These are phyloP conservation scores for Mongoloraphidia duomilia DNA, from an alignment of 2,888 invertebrate genomes.

Conservation along the genomic window DNA sequence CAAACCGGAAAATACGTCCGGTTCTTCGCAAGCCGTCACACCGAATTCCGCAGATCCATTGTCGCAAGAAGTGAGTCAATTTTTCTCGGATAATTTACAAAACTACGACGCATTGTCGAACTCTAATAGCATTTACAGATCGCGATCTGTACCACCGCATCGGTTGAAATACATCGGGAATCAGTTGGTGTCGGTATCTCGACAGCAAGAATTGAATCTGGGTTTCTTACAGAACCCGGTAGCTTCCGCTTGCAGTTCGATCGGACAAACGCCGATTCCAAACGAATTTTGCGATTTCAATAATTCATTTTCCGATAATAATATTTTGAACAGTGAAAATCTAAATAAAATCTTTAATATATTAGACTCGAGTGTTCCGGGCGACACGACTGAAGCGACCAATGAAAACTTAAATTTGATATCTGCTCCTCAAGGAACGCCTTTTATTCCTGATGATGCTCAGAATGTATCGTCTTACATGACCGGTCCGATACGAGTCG, in stretches of 20 bases:
- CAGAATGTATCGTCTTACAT: too few species aligned
- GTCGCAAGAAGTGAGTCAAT: constrained; percentile 45
- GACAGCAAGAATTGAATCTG: constrained; percentile 22
- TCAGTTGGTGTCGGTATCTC: constrained; percentile 24
- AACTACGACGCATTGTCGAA: constrained; percentile 27
- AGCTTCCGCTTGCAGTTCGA: constrained; percentile 44
- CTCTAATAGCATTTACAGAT: constrained; percentile 32
- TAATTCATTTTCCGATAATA: constrained; percentile 41
- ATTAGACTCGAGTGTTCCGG: constrained; percentile 32
- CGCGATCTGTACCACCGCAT: constrained; percentile 67
- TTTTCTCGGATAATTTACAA: constrained; percentile 40
- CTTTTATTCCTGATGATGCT: too few species aligned
- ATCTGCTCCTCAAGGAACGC: too few species aligned
- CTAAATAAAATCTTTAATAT: constrained; percentile 51
- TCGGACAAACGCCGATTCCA: constrained; percentile 53
- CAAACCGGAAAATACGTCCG: constrained; percentile 18
- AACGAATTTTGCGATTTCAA: constrained; percentile 60
- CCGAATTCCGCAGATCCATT: constrained; percentile 32
- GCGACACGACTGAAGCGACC: too few species aligned
- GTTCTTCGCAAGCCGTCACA: constrained; percentile 24
- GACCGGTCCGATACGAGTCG: too few species aligned
- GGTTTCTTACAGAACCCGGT: constrained; percentile 13
- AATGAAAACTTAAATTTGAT: too few species aligned
- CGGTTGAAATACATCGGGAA: constrained; percentile 29
- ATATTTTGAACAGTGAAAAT: constrained; percentile 42